A percentile compares a stretch with the other conserved stretches of the same genome.
Conservation (phyloP, 2,888 invertebrate species). For the Sesamia inferens region DNA sequence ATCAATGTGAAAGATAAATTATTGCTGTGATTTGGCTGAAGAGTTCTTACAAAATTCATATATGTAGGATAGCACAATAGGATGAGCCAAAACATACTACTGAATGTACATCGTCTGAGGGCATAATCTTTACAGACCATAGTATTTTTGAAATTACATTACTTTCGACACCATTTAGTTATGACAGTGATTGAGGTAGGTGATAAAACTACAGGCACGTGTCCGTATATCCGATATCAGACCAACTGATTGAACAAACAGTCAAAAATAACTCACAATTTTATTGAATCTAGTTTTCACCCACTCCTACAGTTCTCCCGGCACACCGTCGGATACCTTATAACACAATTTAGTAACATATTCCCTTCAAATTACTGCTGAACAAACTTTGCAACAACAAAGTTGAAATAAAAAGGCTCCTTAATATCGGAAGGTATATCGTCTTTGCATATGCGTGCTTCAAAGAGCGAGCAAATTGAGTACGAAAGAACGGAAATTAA, state of each 20-base stretch:
- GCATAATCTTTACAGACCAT: background rate
- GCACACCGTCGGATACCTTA: conserved; percentile 1
- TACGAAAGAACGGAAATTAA: conserved; percentile 83
- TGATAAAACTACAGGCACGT: background rate
- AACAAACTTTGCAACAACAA: conserved; percentile 50
- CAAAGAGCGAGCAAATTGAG: conserved; percentile 76
- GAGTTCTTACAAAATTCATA: background rate
- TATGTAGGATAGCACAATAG: too few species aligned
- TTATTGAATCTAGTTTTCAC: conserved; percentile 13
- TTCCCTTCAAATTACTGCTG: conserved; percentile 46
- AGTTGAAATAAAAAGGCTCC: conserved; percentile 58
- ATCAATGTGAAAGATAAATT: background rate
- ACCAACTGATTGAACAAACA: background rate
- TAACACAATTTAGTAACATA: conserved; percentile 34
- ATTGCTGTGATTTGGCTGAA: background rate
- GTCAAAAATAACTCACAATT: conserved; percentile 1
- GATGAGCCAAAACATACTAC: background rate
- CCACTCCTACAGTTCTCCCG: conserved; percentile 1
- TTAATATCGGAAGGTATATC: conserved; percentile 66
- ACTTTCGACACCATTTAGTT: background rate
- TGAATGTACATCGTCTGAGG: too few species aligned
- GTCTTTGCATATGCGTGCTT: conserved; percentile 71
- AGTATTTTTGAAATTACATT: background rate
- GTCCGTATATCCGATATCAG: background rate
- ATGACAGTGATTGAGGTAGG: background rate